A percentile compares a stretch with the other conserved stretches of the same genome.
These are phyloP conservation scores for Heterodera carotae DNA, from an alignment of 1,140 invertebrate genomes.

Conservation along the genomic window DNA sequence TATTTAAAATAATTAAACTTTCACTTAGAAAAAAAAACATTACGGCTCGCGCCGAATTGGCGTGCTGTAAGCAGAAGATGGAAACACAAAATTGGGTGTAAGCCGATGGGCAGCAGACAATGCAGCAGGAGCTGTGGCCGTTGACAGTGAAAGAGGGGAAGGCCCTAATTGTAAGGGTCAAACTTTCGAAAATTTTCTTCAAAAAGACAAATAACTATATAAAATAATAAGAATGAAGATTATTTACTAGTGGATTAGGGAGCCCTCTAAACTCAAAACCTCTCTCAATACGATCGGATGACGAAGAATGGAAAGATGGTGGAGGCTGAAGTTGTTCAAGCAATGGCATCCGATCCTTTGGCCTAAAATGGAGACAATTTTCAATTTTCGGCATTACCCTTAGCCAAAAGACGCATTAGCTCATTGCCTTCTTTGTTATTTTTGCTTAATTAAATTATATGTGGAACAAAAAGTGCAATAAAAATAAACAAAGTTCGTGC, in stretches of 20 bases:
- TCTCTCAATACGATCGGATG: conserved; percentile 10
- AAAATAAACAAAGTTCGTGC: background rate
- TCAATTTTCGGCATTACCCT: background rate
- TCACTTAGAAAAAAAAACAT: background rate
- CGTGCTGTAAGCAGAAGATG: background rate
- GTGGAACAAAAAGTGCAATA: background rate
- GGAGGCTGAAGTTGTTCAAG: conserved; percentile 15
- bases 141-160: background rate
- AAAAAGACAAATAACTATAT: too few relatives aligned
- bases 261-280: conserved; percentile 5
- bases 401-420: background rate
- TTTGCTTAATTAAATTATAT: background rate
- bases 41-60: conserved; percentile 23
- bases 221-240: too few relatives aligned
- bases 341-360: conserved; percentile 15
- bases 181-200: background rate
- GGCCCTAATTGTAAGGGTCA: conserved; percentile 5
- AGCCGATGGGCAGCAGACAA: background rate
- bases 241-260: too few relatives aligned
- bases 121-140: background rate
- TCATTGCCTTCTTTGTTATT: background rate
- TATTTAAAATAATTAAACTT: too few relatives aligned
- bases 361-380: conserved; percentile 2
- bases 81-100: conserved; percentile 18
- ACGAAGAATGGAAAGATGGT: conserved; percentile 21